A percentile compares a stretch with the other conserved stretches of the same genome.
phyloP scores from a whole-genome alignment of 2,113 vertebrate genomes.

The Chascanopsetta lugubris region DNA sequence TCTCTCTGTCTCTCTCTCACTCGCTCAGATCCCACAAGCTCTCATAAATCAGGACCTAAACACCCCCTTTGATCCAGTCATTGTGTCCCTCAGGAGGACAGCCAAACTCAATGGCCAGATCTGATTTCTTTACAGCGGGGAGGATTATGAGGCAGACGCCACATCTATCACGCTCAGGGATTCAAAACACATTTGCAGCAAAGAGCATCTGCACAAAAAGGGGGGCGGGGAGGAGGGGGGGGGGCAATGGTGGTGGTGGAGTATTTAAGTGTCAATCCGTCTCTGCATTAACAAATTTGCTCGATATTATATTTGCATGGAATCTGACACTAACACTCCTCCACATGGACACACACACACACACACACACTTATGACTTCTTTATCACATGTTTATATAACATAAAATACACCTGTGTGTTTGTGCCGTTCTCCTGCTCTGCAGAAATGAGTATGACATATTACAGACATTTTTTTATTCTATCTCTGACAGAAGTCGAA shows the following conservation, averaged over 20 bases:
- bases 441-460: conserved; percentile 25
- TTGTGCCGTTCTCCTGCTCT: conserved; percentile 9
- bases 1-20: conserved; percentile 74
- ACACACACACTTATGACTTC: background rate
- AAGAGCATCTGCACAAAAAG: conserved; percentile 55
- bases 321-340: conserved; percentile 4
- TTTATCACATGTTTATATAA: no score
- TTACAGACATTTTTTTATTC: conserved; percentile 18
- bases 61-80: conserved; percentile 82
- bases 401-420: conserved; percentile 37
- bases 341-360: conserved; percentile 2
- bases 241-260: no score
- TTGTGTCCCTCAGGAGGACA: conserved; percentile 76
- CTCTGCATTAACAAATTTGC: conserved; percentile 28
- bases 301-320: conserved; percentile 32
- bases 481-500: conserved; percentile 34
- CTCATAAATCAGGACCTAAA: conserved; percentile 82
- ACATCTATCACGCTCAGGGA: conserved; percentile 58
- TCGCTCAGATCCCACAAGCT: conserved; percentile 78
- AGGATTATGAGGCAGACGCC: conserved; percentile 69
- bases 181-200: conserved; percentile 60
- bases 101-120: conserved; percentile 76
- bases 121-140: conserved; percentile 73
- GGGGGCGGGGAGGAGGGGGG: background rate
- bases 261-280: conserved; percentile 27